phyloP scores from a whole-genome alignment of 2,888 invertebrate genomes.

The Neoitamus cyanurus region DNA sequence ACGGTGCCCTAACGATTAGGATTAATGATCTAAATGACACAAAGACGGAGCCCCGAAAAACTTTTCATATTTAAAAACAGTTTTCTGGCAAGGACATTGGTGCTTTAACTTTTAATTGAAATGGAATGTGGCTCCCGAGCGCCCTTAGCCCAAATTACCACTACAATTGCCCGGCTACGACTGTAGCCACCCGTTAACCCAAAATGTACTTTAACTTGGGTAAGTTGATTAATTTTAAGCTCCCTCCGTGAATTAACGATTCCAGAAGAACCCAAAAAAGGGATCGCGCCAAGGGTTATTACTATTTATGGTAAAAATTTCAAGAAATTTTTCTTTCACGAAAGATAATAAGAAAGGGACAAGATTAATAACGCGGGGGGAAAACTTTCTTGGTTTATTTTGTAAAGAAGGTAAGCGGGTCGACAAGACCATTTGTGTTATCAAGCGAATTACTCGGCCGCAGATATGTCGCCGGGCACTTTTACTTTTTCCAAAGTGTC shows the following conservation, averaged over 20 bases:
- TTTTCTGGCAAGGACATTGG: slow-evolving; percentile 24
- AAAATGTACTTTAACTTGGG: neutral
- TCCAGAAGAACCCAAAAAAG: neutral
- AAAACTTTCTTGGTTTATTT: slow-evolving; percentile 19
- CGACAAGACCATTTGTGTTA: neutral
- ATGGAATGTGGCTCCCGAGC: neutral
- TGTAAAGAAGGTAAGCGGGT: neutral
- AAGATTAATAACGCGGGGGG: slow-evolving; percentile 28
- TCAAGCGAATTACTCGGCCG: neutral
- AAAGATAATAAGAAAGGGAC: slow-evolving; percentile 24
- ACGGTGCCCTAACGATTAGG: slow-evolving; percentile 33
- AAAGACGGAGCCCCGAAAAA: slow-evolving; percentile 21
- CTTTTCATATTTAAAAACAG: slow-evolving; percentile 45
- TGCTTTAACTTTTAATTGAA: slow-evolving; percentile 25
- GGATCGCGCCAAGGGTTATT: slow-evolving; percentile 10
- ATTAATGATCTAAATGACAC: slow-evolving; percentile 41
- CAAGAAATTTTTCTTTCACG: neutral
- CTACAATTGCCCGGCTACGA: neutral
- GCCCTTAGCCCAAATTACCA: neutral
- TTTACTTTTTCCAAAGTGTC: neutral
- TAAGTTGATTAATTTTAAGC: slow-evolving; percentile 43
- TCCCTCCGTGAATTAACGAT: slow-evolving; percentile 10
- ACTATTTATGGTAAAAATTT: slow-evolving; percentile 30
- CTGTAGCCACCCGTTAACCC: neutral
- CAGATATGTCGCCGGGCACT: neutral